These are phyloP conservation scores for Dipus sagitta DNA, from an alignment of 2,797 vertebrate species.

Conservation along the genomic window DNA sequence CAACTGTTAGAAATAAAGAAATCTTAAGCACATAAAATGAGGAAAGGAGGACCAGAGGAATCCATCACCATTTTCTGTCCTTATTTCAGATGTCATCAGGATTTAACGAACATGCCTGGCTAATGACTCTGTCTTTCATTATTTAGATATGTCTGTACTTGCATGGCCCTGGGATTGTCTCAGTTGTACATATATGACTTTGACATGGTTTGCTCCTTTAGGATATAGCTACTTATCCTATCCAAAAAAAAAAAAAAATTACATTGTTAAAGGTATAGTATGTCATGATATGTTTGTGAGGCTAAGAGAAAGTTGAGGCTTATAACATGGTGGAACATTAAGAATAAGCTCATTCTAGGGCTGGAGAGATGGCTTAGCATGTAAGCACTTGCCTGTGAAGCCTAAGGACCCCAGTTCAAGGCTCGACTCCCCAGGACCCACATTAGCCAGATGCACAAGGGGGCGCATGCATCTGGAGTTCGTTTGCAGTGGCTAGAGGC, in stretches of 20 bases:
- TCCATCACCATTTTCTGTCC: constrained; percentile 61
- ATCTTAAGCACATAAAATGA: constrained; percentile 40
- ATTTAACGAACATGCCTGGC: constrained; percentile 44
- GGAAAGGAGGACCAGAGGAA: constrained; percentile 38
- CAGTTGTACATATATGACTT: constrained; percentile 21
- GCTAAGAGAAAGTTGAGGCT: not conserved
- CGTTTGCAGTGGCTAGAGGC: too few relatives aligned
- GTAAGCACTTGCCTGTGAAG: too few relatives aligned
- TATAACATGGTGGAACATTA: not conserved
- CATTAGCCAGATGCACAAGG: too few relatives aligned
- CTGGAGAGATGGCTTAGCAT: too few relatives aligned
- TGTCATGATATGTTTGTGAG: constrained; percentile 36
- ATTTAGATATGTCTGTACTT: constrained; percentile 64
- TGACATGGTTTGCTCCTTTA: constrained; percentile 31
- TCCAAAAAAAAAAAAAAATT: not conserved
- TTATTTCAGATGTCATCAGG: constrained; percentile 58
- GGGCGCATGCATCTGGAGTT: too few relatives aligned
- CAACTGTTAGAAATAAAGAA: constrained; percentile 71
- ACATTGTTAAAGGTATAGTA: constrained; percentile 25
- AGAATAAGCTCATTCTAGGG: constrained; percentile 3
- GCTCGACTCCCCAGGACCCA: too few relatives aligned
- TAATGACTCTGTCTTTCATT: constrained; percentile 69
- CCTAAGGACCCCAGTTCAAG: too few relatives aligned
- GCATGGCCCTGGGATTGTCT: constrained; percentile 23
- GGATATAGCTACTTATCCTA: constrained; percentile 44